Base-by-base conservation (phyloP, 2,113 vertebrate genomes). In the Gymnogyps californianus region DNA sequence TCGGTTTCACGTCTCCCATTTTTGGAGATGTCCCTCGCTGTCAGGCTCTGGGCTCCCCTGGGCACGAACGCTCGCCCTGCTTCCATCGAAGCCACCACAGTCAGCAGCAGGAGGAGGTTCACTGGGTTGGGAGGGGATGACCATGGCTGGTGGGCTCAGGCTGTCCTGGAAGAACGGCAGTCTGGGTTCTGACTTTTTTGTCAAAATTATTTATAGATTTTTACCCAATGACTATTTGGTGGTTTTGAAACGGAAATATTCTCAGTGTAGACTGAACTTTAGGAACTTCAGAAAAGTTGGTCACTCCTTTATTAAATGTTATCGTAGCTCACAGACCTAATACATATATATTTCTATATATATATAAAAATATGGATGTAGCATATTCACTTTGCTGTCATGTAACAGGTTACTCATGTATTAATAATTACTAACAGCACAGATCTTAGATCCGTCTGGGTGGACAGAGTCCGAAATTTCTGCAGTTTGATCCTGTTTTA, bases 21-120 rank as follows among this genome's bases (percentile, higher is more conserved):
- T 70, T 29, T 62, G 42, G 70, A 47, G 55, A 11, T 17, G 31
- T 51, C 40, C 40, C 46, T 74, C 0, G 0, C 49, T 44, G 18
- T 8, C 40, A 65, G 51, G 40, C 42, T 82, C 44, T 40, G 79
- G 36, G 38, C 18, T 82, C 12, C 20, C 22, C 36, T 24, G 34
- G 26, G 28, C 21, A 52, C 0, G 0, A 44, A 44, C 3, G 0
- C 13, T 88, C 3, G 5, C 25, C 16, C 38, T 51, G 19, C 31
- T 87, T n/a, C 62, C 36, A 22, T 16, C 38, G 14, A 49, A 78
- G 13, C 40, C 59, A 25, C 13, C 1, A 1, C 24, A 31, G 46
- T 28, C n/a, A 24, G 46, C 31, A 58, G 69, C 17, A 83, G 51
- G 7, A 75, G 25, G 36, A 55, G 6, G 9, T 31, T 86, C 21